Conservation (phyloP, 2,113 vertebrate species). For the Boleophthalmus pectinirostris region DNA sequence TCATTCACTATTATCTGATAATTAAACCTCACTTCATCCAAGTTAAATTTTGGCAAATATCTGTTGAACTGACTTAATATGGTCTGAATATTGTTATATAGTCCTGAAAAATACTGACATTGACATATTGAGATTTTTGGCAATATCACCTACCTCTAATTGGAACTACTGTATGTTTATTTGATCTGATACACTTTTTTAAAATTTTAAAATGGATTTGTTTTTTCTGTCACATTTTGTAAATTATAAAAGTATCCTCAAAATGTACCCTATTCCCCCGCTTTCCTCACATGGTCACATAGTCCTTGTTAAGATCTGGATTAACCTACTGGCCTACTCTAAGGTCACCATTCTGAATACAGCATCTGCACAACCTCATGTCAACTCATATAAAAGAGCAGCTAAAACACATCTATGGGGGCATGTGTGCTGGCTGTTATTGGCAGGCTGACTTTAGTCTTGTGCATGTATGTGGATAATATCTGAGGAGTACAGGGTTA, state of each 20-base stretch:
- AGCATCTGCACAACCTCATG: constrained; percentile 6
- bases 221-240: neutral
- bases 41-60: too few relatives aligned
- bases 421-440: constrained; percentile 36
- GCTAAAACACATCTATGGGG: constrained; percentile 9
- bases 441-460: neutral
- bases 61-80: too few relatives aligned
- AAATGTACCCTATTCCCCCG: neutral
- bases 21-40: too few relatives aligned
- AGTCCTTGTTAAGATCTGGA: constrained; percentile 27
- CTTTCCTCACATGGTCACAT: constrained; percentile 43
- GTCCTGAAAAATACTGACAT: too few relatives aligned
- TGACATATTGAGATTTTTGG: too few relatives aligned
- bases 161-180: too few relatives aligned
- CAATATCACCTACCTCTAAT: too few relatives aligned
- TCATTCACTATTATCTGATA: too few relatives aligned
- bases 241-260: neutral
- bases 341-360: constrained; percentile 3
- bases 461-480: constrained; percentile 48
- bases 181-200: too few relatives aligned
- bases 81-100: too few relatives aligned
- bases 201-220: too few relatives aligned
- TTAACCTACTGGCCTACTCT: constrained; percentile 43
- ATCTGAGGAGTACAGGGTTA: constrained; percentile 54
- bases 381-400: constrained; percentile 15